Percentiles rank a stretch among this genome's conserved stretches.
phyloP scores from a whole-genome alignment of 2,888 invertebrate genomes.

The Patella caerulea region DNA sequence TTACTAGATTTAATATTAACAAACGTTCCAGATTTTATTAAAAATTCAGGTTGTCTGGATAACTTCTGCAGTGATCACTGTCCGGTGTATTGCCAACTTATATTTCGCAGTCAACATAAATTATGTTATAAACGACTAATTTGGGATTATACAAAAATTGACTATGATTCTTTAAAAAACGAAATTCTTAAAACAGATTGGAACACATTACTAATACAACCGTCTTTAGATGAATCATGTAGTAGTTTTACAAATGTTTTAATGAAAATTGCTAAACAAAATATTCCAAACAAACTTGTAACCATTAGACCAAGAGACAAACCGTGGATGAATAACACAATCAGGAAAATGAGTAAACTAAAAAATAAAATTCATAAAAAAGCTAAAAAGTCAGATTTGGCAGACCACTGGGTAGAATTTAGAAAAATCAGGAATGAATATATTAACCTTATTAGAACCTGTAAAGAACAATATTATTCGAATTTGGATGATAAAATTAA shows the following conservation, averaged over 20 bases:
- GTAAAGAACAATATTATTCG: neutral
- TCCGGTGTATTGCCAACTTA: constrained; percentile 3
- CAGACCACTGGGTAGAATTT: neutral
- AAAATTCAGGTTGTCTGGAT: neutral
- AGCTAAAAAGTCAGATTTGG: neutral
- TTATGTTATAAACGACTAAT: neutral
- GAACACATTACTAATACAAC: neutral
- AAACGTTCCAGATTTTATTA: neutral
- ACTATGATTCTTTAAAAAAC: neutral
- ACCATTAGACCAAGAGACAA: constrained; percentile 2
- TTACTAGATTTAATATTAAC: neutral
- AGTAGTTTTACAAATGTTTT: neutral
- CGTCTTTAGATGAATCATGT: neutral
- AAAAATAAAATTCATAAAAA: constrained; percentile 6
- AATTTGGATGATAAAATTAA: neutral
- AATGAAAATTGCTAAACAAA: neutral
- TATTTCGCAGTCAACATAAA: neutral
- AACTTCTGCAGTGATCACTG: neutral
- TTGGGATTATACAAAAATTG: constrained; percentile 1
- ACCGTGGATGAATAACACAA: constrained; percentile 3
- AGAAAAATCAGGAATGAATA: constrained; percentile 4
- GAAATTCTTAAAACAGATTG: constrained; percentile 7
- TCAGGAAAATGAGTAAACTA: neutral
- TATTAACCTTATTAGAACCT: constrained; percentile 4
- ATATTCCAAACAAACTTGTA: neutral